A percentile compares a stretch with the other conserved stretches of the same genome.
phyloP scores from a whole-genome alignment of 2,797 vertebrate genomes.

The Siniperca obscura region DNA sequence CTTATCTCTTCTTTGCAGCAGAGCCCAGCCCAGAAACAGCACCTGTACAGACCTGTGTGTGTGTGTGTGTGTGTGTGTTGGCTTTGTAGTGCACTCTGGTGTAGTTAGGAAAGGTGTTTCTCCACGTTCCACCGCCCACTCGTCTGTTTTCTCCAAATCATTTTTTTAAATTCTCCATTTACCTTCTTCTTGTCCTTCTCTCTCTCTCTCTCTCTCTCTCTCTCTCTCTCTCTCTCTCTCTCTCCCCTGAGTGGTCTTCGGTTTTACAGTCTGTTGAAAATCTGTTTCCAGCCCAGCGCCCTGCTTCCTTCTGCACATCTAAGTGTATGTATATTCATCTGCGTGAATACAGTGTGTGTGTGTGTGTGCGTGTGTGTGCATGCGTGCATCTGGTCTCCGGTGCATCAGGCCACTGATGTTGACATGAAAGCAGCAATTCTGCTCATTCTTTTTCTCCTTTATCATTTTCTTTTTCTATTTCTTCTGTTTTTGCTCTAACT shows the following conservation, averaged over 20 bases:
- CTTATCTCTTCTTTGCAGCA: constrained; percentile 73
- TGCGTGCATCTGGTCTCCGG: constrained; percentile 17
- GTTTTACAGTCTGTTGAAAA: constrained; percentile 70
- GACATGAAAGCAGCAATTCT: constrained; percentile 44
- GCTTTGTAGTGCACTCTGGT: constrained; percentile 26
- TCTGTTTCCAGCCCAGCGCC: constrained; percentile 61
- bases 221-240: neutral
- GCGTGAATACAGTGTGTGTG: constrained; percentile 2
- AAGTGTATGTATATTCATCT: constrained; percentile 41
- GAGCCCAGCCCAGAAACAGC: constrained; percentile 56
- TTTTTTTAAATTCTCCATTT: constrained; percentile 48
- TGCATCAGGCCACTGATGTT: constrained; percentile 54
- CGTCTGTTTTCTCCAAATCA: constrained; percentile 56
- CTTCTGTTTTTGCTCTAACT: constrained; percentile 29
- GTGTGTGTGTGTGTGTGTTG: constrained; percentile 27
- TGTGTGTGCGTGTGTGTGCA: constrained; percentile 21
- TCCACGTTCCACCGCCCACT: constrained; percentile 51
- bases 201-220: neutral
- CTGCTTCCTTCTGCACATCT: constrained; percentile 46
- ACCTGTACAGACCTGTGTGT: constrained; percentile 46
- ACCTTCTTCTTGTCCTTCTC: constrained; percentile 1
- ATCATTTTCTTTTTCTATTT: constrained; percentile 6
- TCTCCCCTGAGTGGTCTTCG: constrained; percentile 45
- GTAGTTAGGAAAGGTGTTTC: constrained; percentile 49
- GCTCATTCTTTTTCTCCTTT: neutral